Evolutionary conservation across 2,113 vertebrate genomes (phyloP).

Genomic region (Antechinus stuartii): DNA sequence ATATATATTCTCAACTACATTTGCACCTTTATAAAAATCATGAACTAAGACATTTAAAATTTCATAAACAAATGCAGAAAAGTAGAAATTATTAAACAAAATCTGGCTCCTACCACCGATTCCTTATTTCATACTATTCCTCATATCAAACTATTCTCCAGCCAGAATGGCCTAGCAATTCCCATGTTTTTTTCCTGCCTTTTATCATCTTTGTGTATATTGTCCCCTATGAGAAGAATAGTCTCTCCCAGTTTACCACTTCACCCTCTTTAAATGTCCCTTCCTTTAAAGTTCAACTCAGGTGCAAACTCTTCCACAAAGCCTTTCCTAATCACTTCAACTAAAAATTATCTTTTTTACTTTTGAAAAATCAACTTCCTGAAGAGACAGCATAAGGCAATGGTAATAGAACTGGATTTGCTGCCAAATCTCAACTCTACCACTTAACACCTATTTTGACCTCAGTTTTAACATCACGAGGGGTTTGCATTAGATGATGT

Average conservation of each 20-base stretch:
- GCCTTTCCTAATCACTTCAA: slow-evolving; percentile 17
- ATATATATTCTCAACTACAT: too few relatives aligned
- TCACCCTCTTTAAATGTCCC: slow-evolving; percentile 48
- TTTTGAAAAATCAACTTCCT: background rate
- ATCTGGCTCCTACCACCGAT: too few relatives aligned
- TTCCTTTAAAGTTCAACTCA: slow-evolving; percentile 42
- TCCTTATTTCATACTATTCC: too few relatives aligned
- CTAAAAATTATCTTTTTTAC: too few relatives aligned
- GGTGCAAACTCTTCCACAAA: slow-evolving; percentile 45
- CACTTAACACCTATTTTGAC: background rate
- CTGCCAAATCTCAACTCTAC: background rate
- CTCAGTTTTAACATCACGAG: background rate
- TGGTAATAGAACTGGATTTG: background rate
- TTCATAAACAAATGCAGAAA: too few relatives aligned
- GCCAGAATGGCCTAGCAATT: too few relatives aligned
- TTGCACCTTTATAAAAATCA: too few relatives aligned
- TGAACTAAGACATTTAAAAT: too few relatives aligned
- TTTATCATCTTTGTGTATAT: background rate
- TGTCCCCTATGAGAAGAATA: background rate
- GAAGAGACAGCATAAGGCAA: background rate
- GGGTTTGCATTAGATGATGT: background rate
- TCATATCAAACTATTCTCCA: too few relatives aligned
- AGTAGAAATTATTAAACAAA: too few relatives aligned
- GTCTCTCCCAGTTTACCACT: background rate
- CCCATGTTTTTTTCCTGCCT: background rate